Evolutionary conservation across 2,888 invertebrate species (phyloP).

Genomic region (Loripinus fragilis): DNA sequence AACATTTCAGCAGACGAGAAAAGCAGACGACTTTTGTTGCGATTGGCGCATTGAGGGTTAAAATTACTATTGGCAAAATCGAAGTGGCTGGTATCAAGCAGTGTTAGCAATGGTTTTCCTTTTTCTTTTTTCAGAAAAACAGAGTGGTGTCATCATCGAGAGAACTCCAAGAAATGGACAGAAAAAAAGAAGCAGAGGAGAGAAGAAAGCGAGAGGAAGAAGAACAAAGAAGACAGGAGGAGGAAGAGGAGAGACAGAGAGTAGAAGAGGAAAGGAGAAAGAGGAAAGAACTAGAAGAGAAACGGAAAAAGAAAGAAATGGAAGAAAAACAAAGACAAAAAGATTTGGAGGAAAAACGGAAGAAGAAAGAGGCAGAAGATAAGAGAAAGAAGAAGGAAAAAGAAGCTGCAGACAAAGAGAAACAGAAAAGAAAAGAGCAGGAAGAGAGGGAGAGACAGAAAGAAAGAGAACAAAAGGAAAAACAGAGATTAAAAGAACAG

Average conservation of each 20-base stretch:
- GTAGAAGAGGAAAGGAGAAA: constrained; percentile 20
- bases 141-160: constrained; percentile 71
- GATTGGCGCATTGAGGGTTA: no score
- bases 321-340: constrained; percentile 49
- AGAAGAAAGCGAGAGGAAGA: constrained; percentile 53
- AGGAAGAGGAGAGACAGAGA: constrained; percentile 35
- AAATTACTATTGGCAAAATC: no score
- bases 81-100: no score
- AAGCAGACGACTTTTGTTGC: no score
- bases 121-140: constrained; percentile 63
- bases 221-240: constrained; percentile 57
- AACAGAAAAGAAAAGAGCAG: constrained; percentile 49
- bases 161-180: constrained; percentile 66
- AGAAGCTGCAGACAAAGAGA: constrained; percentile 46
- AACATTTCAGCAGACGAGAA: no score
- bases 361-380: constrained; percentile 37
- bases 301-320: constrained; percentile 52
- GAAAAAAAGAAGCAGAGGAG: constrained; percentile 66
- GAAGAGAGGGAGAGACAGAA: constrained; percentile 30
- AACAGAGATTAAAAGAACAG: constrained; percentile 31
- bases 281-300: constrained; percentile 45
- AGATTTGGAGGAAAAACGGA: constrained; percentile 43
- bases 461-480: constrained; percentile 41
- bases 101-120: no score
- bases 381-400: constrained; percentile 46